Conservation (phyloP, 2,797 vertebrate species). For the Chiloscyllium punctatum region DNA sequence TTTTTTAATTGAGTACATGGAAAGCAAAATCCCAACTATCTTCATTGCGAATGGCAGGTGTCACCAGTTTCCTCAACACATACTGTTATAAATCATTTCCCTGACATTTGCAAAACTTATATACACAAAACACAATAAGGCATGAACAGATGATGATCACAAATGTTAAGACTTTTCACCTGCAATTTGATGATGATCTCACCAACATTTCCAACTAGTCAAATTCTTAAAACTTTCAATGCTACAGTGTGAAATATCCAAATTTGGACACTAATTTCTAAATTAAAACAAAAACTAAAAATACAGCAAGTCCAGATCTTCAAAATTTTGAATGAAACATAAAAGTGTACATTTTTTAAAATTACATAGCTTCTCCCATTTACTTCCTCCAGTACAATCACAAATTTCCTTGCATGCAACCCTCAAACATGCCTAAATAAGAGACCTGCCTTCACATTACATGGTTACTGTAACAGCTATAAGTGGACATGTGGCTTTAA, state of each 20-base stretch:
- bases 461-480: neutral
- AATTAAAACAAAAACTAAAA: neutral
- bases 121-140: neutral
- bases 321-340: no score
- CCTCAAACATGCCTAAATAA: neutral
- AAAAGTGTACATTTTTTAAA: no score
- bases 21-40: neutral
- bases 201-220: neutral
- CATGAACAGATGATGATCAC: neutral
- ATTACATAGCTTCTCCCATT: neutral
- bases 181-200: neutral
- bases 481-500: neutral
- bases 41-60: neutral
- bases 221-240: neutral
- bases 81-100: no score
- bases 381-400: neutral
- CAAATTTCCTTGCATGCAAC: neutral
- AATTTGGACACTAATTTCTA: neutral
- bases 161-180: neutral
- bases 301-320: neutral
- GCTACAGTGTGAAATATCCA: neutral
- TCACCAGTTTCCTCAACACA: neutral
- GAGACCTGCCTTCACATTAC: neutral
- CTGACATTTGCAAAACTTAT: neutral
- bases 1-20: neutral